A percentile compares a stretch with the other conserved stretches of the same genome.
Conservation (phyloP, 35 echinoderm and acorn worm genomes). For the Nesometra sesokonis region DNA sequence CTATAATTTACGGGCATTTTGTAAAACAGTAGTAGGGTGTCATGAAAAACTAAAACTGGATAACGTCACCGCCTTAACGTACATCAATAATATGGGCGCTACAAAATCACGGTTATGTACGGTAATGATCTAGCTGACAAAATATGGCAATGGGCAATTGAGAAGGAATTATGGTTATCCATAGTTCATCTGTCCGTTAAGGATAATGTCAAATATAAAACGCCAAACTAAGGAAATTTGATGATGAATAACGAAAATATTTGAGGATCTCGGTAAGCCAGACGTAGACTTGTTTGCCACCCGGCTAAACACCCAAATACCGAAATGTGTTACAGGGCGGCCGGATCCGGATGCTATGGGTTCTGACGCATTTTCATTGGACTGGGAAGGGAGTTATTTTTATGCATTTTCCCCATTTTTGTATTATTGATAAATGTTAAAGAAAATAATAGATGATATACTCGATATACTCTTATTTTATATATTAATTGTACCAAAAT, state of each 20-base stretch:
- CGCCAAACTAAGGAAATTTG: too few species aligned
- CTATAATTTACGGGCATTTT: conserved; percentile 15
- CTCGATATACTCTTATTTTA: too few species aligned
- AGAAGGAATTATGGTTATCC: neutral
- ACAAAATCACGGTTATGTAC: neutral
- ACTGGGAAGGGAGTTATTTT: neutral
- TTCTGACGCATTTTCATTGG: conserved; percentile 10
- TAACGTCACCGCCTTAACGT: conserved; percentile 46
- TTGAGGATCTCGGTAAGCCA: neutral
- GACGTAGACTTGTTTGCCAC: conserved; percentile 2
- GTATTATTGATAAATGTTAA: neutral
- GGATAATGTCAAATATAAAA: neutral
- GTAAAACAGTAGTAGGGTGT: neutral
- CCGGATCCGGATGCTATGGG: conserved; percentile 7
- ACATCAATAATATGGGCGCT: neutral
- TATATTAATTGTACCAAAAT: neutral
- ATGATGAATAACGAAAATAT: neutral
- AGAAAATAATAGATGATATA: neutral
- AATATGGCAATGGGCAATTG: neutral
- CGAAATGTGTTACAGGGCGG: neutral
- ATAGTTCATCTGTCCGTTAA: neutral
- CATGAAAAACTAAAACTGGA: conserved; percentile 6
- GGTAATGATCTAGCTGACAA: neutral
- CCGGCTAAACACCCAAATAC: neutral
- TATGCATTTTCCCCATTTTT: conserved; percentile 26